Evolutionary conservation across 2,797 vertebrate species (phyloP).

Genomic region (Enteromius argenteus): DNA sequence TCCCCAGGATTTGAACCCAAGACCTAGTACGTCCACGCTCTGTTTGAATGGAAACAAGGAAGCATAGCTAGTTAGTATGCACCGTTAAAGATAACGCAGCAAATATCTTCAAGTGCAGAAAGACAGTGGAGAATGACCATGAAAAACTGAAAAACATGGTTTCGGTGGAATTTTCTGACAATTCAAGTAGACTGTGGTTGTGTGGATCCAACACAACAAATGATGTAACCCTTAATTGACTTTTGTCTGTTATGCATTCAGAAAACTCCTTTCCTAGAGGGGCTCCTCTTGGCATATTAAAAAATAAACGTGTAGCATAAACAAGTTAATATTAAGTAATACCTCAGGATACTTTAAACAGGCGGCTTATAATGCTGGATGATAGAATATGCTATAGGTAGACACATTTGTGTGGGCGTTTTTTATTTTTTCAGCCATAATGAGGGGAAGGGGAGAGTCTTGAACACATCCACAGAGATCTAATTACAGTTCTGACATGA

Average conservation of each 20-base stretch:
- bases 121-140: not conserved
- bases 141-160: not conserved
- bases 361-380: not conserved
- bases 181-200: not conserved
- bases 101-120: not conserved
- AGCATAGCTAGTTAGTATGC: not conserved
- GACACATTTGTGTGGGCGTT: not conserved
- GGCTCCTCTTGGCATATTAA: not conserved
- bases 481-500: conserved; percentile 41
- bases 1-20: not conserved
- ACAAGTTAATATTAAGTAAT: not conserved
- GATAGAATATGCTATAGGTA: conserved; percentile 15
- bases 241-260: not conserved
- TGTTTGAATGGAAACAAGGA: not conserved
- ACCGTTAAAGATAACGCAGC: not conserved
- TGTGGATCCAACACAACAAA: not conserved
- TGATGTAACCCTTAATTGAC: not conserved
- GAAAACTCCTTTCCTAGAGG: not conserved
- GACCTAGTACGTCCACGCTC: not conserved
- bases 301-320: conserved; percentile 2
- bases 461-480: conserved; percentile 37
- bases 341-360: conserved; percentile 7
- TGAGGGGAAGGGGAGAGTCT: not conserved
- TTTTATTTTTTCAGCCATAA: not conserved
- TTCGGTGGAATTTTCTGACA: not conserved